Evolutionary conservation across 2,113 vertebrate genomes (phyloP).

Genomic region (Caranx melampygus): DNA sequence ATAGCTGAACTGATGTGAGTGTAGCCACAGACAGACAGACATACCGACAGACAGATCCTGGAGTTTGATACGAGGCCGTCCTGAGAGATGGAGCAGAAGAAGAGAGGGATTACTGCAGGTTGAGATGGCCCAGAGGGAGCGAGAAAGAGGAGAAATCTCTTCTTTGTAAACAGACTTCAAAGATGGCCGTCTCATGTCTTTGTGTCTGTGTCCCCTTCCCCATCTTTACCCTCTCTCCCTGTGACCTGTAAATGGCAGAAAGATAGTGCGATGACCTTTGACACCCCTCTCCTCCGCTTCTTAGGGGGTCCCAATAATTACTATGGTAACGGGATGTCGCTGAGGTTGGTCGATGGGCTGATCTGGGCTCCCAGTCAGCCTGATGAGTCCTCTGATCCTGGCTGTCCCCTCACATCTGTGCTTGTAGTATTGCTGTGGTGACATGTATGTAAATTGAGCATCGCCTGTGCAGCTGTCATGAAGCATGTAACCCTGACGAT

Average conservation of each 20-base stretch:
- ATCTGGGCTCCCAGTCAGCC: constrained; percentile 48
- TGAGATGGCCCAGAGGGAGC: constrained; percentile 67
- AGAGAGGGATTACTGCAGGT: constrained; percentile 75
- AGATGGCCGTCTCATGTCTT: constrained; percentile 83
- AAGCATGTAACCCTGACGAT: constrained; percentile 15
- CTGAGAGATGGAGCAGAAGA: constrained; percentile 60
- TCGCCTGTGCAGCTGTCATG: constrained; percentile 47
- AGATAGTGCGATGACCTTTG: constrained; percentile 80
- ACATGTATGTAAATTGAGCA: constrained; percentile 61
- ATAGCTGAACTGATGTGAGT: background rate
- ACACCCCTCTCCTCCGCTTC: constrained; percentile 72
- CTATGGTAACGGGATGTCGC: constrained; percentile 75
- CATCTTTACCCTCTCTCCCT: constrained; percentile 34
- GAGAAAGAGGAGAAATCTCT: constrained; percentile 65
- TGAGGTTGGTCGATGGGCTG: constrained; percentile 61
- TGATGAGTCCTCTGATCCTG: constrained; percentile 59
- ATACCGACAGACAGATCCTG: constrained; percentile 67
- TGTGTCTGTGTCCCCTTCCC: constrained; percentile 60
- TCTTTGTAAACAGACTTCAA: constrained; percentile 89
- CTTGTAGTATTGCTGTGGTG: constrained; percentile 32
- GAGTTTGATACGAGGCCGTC: constrained; percentile 56
- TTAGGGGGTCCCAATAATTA: constrained; percentile 83
- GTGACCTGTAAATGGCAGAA: constrained; percentile 84
- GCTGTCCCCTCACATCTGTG: constrained; percentile 42
- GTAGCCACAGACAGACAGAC: constrained; percentile 9